A percentile compares a stretch with the other conserved stretches of the same genome.
Evolutionary conservation across 2,797 vertebrate species (phyloP).

Genomic region (Sebastes matsubarae): DNA sequence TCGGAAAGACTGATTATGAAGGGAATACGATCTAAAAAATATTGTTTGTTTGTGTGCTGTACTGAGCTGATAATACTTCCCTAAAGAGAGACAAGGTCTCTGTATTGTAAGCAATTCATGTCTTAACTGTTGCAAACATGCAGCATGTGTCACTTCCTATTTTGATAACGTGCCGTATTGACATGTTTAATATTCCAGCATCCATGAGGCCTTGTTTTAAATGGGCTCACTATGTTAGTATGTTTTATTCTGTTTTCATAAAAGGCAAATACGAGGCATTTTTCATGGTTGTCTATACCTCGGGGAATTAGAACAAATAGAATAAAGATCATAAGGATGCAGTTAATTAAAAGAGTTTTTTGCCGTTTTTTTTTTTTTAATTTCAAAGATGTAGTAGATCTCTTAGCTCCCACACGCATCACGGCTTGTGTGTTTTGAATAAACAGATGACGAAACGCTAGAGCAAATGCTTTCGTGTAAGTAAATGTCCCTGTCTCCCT

Average conservation of each 20-base stretch:
- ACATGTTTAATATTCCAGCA: conserved; percentile 61
- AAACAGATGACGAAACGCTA: conserved; percentile 77
- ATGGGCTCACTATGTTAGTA: conserved; percentile 64
- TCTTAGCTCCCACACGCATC: conserved; percentile 50
- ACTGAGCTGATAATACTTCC: conserved; percentile 33
- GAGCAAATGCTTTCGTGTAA: conserved; percentile 77
- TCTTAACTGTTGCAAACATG: conserved; percentile 48
- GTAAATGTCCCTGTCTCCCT: conserved; percentile 84
- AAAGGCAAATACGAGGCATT: conserved; percentile 71
- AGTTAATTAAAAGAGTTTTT: conserved; percentile 76
- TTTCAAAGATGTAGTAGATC: conserved; percentile 66
- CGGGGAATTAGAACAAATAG: conserved; percentile 76
- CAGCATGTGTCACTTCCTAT: conserved; percentile 53
- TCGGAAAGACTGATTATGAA: conserved; percentile 35
- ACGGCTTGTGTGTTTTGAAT: conserved; percentile 68
- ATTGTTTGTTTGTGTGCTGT: conserved; percentile 41
- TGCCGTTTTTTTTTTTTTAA: conserved; percentile 17
- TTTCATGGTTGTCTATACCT: conserved; percentile 67
- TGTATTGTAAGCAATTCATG: conserved; percentile 26
- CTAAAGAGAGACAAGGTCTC: conserved; percentile 29
- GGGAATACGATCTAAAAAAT: conserved; percentile 41
- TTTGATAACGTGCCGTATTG: conserved; percentile 47
- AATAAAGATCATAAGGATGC: conserved; percentile 80
- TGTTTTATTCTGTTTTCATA: conserved; percentile 76
- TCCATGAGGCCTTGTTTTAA: conserved; percentile 55